phyloP scores from a whole-genome alignment of 2,113 vertebrate species.

The Mohoua ochrocephala region DNA sequence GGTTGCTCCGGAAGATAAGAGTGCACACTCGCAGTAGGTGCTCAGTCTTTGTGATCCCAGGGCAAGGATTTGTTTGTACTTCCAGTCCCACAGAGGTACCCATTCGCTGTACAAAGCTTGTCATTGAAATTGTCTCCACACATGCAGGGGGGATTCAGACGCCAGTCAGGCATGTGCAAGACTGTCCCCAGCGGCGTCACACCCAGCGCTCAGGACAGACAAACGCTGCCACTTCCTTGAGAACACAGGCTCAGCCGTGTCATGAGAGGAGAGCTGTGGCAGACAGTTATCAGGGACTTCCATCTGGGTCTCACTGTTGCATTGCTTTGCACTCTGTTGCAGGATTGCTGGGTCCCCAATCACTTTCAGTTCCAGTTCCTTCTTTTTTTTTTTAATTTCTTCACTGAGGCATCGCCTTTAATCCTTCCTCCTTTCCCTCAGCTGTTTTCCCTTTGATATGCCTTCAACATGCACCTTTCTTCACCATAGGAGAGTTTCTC shows the following conservation, averaged over 20 bases:
- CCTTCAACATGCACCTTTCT: neutral
- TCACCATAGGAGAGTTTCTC: neutral
- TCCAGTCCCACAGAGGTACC: neutral
- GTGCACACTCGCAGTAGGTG: neutral
- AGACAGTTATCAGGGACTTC: neutral
- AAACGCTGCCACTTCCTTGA: neutral
- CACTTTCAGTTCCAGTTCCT: neutral
- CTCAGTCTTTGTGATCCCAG: neutral
- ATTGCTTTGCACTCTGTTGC: neutral
- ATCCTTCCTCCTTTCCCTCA: neutral
- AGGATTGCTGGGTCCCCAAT: neutral
- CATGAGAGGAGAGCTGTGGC: neutral
- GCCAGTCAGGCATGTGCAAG: rapidly evolving
- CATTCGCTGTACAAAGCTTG: rapidly evolving
- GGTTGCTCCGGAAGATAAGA: neutral
- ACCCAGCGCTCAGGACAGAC: neutral
- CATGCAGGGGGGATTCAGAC: neutral
- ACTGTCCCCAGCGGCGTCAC: neutral
- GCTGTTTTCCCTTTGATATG: neutral
- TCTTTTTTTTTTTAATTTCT: neutral
- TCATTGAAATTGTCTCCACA: neutral
- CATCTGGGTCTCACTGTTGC: neutral
- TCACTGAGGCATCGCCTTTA: neutral
- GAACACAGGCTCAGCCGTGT: neutral
- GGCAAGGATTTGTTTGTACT: neutral